Evolutionary conservation across 2,797 vertebrate species (phyloP).

Genomic region (Acomys russatus): DNA sequence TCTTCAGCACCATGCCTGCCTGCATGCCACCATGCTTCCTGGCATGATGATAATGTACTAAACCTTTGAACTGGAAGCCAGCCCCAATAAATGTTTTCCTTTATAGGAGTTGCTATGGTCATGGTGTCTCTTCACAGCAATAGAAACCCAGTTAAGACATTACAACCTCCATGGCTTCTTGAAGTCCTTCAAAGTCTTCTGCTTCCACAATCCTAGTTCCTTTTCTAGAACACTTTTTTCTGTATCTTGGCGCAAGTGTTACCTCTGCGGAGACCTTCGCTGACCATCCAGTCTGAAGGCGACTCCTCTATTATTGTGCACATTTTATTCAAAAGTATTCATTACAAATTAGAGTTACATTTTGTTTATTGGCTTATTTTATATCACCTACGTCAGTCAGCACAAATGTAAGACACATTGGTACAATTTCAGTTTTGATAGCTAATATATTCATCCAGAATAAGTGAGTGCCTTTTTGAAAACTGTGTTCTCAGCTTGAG

Average conservation of each 20-base stretch:
- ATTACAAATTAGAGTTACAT: neutral
- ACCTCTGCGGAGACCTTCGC: neutral
- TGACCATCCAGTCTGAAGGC: neutral
- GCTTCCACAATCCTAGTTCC: neutral
- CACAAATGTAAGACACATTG: neutral
- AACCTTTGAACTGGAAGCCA: neutral
- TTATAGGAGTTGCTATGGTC: neutral
- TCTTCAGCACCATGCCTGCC: neutral
- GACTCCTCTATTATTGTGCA: neutral
- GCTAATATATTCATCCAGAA: neutral
- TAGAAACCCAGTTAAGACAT: neutral
- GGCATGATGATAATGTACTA: neutral
- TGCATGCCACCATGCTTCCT: neutral
- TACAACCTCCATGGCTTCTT: neutral
- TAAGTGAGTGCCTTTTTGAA: neutral
- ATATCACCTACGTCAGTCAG: neutral
- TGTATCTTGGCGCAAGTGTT: neutral
- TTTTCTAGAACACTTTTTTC: neutral
- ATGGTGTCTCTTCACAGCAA: neutral
- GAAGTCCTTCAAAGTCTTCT: neutral
- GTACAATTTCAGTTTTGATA: neutral
- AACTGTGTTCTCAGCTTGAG: neutral
- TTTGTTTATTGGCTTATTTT: constrained; percentile 18
- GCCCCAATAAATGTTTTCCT: neutral
- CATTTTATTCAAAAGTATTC: constrained; percentile 12